Base-by-base conservation (phyloP, 2,113 vertebrate species). In the Mus spicilegus region DNA sequence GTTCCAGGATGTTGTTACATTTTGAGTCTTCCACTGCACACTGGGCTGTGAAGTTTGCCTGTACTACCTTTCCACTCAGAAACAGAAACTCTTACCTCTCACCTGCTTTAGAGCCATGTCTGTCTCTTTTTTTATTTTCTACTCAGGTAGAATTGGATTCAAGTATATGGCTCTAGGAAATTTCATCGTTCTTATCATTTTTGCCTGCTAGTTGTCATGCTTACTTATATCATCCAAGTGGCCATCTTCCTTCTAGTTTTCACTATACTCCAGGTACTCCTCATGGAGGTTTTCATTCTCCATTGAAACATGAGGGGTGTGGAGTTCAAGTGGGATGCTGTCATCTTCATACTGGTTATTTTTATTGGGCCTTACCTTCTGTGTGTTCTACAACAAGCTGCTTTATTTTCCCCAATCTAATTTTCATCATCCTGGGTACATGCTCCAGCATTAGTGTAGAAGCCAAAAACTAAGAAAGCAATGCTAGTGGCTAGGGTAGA, bases 281-380 rank as follows among this genome's bases (percentile, higher is more conserved):
- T 99, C 96, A 99, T 99, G 0, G 99, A 99, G 97, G 99, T 99
- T 97, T 99, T 99, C 2, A n/a, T 72, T 97, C 99, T 99, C 90
- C 99, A 99, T 98, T 99, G 99, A 99, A 99, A 99, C 98, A 99
- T 99, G 0, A 98, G 99, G 96, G 99, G 99, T 98, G 99, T 99
- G 99, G 99, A 99, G 96, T 99, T 99, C 0, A 99, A 99, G 98
- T 99, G 92, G 93, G 99, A 99, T 97, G 99, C 99, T 0, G 99
- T 99, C 84, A 99, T 99, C 42, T 99, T 99, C 98, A 99, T 99
- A 0, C 85, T 99, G 96, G 99, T 99, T 95, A 99, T 99, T 98
- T 99, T 99, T 77, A 98, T 99, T 0, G 99, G 99, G 9, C 99
- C 99, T 99, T 9, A 98, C 99, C 73, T 99, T 99, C 86, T 99